Base-by-base conservation (phyloP, 2,797 vertebrate genomes). In the Aldrovandia affinis region DNA sequence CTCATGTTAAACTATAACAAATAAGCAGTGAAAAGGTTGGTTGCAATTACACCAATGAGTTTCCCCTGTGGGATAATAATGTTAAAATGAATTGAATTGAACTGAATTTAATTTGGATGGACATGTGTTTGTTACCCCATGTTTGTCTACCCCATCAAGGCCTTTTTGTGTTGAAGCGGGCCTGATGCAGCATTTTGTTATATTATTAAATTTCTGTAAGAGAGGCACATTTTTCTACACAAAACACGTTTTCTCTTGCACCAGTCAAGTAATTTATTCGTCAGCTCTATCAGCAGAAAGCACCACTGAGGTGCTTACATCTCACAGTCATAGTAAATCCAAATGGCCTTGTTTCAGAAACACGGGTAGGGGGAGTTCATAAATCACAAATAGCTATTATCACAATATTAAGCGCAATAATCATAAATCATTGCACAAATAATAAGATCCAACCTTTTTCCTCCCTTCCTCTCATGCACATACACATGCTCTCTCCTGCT, bases 301-400 rank as follows among this genome's bases (percentile, higher is more conserved):
- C 9, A 70, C 33, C 65, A 39, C 30, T 39, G 65, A 70, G 65
- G 63, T 68, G 65, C 65, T 70, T 70, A 30, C 33, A 70, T 70
- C 15, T 70, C 33, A 70, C 65, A 18, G 22, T 70, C 65, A 7
- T 18, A 70, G 33, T 70, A 20, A 18, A 20, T 12, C 65, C 33
- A 65, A 70, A 18, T 70, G 65, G 65, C 4, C 65, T 70, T 70
- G 8, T 70, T 70, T 70, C 33, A 8, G 33, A 39, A 70, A 36
- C 65, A 70, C 0, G 33, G 65, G 65, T 39, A 70, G 65, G 14
- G 10, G 33, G 65, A 39, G 14, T 22, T 70, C 61, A 39, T 44
- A 77, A 79, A 79, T 54, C 77, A 79, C 77, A 30, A 52, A 79
- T 79, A 1, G 28, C 44, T 52, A 52, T 54, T 14, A 12, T 30